Evolutionary conservation across 2,113 vertebrate genomes (phyloP).

Genomic region (Prinia subflava): DNA sequence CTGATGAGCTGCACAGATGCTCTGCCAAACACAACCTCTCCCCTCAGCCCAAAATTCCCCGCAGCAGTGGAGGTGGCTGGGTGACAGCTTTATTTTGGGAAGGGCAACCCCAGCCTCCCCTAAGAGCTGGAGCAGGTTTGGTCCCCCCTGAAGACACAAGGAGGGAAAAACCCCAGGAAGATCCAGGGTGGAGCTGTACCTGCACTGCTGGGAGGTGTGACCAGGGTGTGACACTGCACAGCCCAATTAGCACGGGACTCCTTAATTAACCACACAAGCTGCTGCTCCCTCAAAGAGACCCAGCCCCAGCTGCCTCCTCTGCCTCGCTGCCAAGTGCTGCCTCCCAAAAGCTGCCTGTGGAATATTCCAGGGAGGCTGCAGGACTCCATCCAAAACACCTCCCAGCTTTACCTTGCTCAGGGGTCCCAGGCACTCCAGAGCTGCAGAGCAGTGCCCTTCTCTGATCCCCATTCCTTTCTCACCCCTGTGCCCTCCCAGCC

Average conservation of each 20-base stretch:
- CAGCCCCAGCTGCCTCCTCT: not conserved
- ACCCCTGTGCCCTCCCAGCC: not conserved
- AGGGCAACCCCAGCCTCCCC: not conserved
- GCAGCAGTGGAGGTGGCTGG: not conserved
- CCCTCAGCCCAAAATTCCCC: not conserved
- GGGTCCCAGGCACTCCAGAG: not conserved
- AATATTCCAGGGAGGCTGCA: slow-evolving; percentile 13
- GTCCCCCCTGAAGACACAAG: not conserved
- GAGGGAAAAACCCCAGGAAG: not conserved
- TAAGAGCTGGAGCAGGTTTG: not conserved
- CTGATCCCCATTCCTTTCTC: not conserved
- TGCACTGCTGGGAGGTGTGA: fast-evolving
- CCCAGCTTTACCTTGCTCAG: slow-evolving; percentile 8
- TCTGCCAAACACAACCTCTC: not conserved
- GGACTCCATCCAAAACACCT: slow-evolving; percentile 8
- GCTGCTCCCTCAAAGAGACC: not conserved
- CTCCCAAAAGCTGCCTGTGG: not conserved
- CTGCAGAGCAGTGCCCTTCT: not conserved
- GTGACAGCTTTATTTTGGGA: not conserved
- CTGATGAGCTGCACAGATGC: not conserved
- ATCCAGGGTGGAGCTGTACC: fast-evolving
- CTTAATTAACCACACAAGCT: not conserved
- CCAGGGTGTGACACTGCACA: not conserved
- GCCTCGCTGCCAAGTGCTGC: not conserved
- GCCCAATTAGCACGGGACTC: not conserved